Base-by-base conservation (phyloP, 2,797 vertebrate genomes). In the Crenuchus spilurus region DNA sequence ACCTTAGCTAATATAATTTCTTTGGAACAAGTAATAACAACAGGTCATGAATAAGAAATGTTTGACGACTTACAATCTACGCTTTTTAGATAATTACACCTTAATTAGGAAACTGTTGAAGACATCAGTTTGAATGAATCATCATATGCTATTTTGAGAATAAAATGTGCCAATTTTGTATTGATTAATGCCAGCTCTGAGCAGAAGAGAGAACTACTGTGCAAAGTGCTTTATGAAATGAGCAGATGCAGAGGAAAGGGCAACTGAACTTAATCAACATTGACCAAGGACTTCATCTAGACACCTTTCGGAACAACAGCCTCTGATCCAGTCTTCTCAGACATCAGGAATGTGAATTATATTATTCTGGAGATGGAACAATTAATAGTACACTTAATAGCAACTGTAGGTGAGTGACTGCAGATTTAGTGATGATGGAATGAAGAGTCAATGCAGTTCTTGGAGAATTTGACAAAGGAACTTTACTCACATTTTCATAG, bases 401-500 rank as follows among this genome's bases (percentile, higher is more conserved):
- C 2, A 16, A 2, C 48, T 18, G 14, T 49, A 37, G 14, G n/a
- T 39, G n/a, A 63, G 41, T 37, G 24, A 13, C 3, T 41, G 44
- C 24, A 11, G 13, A 20, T 39, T 18, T 8, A 10, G 6, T 61
- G 20, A 10, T 42, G 20, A 11, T 26, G 14, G 16, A 41, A 54
- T 26, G 44, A 22, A 10, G 33, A 61, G 6, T 22, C 22, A 24
- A 1, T 41, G 24, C 18, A 28, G 20, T 24, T 52, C 11, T 6
- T 6, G 14, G 18, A 39, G 58, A 44, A 46, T 1, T 13, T 4
- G n/a, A 2, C 2, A 26, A 13, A 18, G 2, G 30, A 55, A 18
- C 14, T 3, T n/a, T 85, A 94, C 96, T 95, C 82, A 98, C 97
- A 48, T 93, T 98, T 94, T 99, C 98, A 79, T 95, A 98, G 87